These are phyloP conservation scores for Novumbra hubbsi DNA, from an alignment of 2,797 vertebrate genomes.

Conservation along the genomic window DNA sequence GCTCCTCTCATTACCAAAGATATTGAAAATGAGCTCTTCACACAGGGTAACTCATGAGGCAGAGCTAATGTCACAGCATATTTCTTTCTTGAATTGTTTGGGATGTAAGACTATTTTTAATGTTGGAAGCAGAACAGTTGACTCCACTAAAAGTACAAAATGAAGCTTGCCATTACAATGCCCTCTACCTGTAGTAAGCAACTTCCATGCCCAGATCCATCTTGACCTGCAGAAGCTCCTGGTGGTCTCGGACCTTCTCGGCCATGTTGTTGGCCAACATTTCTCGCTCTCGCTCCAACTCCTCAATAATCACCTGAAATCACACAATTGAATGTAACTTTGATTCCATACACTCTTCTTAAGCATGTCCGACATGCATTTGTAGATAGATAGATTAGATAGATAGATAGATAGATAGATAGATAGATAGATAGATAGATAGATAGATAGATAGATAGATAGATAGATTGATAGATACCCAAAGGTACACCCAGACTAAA, in stretches of 20 bases:
- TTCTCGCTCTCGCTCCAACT: conserved; percentile 85
- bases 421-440: not conserved
- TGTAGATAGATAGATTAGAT: not conserved
- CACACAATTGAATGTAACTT: conserved; percentile 17
- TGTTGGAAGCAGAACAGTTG: not conserved
- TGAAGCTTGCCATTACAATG: not conserved
- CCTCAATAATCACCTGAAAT: conserved; percentile 79
- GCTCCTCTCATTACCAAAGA: not conserved
- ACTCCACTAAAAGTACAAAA: not conserved
- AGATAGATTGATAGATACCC: too few relatives aligned
- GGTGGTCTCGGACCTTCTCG: conserved; percentile 83
- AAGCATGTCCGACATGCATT: not conserved
- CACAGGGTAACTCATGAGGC: not conserved
- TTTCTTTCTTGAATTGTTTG: not conserved
- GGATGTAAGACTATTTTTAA: not conserved
- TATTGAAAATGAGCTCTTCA: not conserved
- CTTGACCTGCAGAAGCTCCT: conserved; percentile 90
- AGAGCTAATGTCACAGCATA: not conserved
- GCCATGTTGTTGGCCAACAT: conserved; percentile 77
- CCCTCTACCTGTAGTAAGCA: conserved; percentile 89
- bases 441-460: too few relatives aligned
- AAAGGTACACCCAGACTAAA: too few relatives aligned
- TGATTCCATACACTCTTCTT: not conserved
- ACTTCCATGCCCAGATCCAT: conserved; percentile 90
- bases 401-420: not conserved